Evolutionary conservation across 2,113 vertebrate species (phyloP).

Genomic region (Psittacus erithacus): DNA sequence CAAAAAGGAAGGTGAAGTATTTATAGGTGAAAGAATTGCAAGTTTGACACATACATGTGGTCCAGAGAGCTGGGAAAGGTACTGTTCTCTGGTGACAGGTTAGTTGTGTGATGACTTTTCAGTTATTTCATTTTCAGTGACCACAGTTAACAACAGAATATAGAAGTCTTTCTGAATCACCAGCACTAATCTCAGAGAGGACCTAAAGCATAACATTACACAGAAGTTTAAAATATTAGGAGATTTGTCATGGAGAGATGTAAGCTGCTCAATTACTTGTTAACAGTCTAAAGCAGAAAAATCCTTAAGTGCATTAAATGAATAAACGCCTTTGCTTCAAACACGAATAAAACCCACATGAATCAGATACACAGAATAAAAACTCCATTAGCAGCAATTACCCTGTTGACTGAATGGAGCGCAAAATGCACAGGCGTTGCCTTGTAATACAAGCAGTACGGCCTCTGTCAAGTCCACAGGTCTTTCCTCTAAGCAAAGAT

Average conservation of each 20-base stretch:
- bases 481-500: neutral
- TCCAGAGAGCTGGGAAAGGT: neutral
- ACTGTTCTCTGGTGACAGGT: too few species aligned
- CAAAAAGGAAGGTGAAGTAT: neutral
- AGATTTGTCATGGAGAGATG: neutral
- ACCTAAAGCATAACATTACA: neutral
- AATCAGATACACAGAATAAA: neutral
- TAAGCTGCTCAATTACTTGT: neutral
- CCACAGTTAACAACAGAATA: neutral
- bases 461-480: neutral
- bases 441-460: rapidly evolving
- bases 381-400: neutral
- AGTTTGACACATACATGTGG: rapidly evolving
- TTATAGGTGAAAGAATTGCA: neutral
- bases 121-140: neutral
- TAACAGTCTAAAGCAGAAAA: neutral
- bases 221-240: neutral
- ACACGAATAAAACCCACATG: neutral
- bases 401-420: neutral
- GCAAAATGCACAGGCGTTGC: neutral
- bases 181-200: neutral
- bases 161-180: neutral
- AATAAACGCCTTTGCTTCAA: neutral
- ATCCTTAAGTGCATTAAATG: neutral
- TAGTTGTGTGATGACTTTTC: neutral